Conservation (phyloP, 2,888 invertebrate species). For the Brachynemurus nebulosus region DNA sequence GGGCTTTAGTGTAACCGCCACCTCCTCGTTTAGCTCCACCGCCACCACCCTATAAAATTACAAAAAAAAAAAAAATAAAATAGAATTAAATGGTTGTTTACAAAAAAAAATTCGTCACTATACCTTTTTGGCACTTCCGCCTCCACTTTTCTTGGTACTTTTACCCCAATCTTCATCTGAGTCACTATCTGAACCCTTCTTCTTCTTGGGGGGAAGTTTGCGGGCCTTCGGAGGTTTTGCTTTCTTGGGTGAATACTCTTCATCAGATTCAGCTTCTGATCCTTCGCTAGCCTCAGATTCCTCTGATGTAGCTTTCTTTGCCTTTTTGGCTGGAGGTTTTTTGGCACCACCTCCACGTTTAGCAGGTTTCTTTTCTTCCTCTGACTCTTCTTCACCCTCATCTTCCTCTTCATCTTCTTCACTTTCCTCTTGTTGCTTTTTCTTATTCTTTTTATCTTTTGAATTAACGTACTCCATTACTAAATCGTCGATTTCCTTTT, state of each 20-base stretch:
- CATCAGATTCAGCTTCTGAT: conserved; percentile 39
- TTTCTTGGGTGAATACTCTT: conserved; percentile 46
- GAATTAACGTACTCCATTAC: conserved; percentile 62
- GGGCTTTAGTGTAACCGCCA: conserved; percentile 71
- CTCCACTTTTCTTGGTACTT: conserved; percentile 32
- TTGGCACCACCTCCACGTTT: conserved; percentile 39
- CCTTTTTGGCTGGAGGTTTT: conserved; percentile 34
- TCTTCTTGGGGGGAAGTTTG: conserved; percentile 36
- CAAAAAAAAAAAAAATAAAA: conserved; percentile 5
- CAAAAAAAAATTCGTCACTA: conserved; percentile 6
- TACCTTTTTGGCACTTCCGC: conserved; percentile 15
- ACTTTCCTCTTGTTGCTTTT: conserved; percentile 33
- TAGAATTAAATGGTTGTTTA: conserved; percentile 1
- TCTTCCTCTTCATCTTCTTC: conserved; percentile 35
- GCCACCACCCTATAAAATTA: conserved; percentile 20
- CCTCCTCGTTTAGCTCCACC: conserved; percentile 40
- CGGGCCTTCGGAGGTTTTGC: conserved; percentile 37
- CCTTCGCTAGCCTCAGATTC: conserved; percentile 36
- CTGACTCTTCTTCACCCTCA: conserved; percentile 23
- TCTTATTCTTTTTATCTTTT: conserved; percentile 32
- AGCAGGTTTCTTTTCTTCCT: conserved; percentile 40
- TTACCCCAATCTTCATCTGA: conserved; percentile 56
- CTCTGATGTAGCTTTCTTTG: conserved; percentile 35
- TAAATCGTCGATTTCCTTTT: conserved; percentile 74
- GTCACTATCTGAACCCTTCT: conserved; percentile 51